Evolutionary conservation across 2,888 invertebrate genomes (phyloP).

Genomic region (Leucozona laternaria): DNA sequence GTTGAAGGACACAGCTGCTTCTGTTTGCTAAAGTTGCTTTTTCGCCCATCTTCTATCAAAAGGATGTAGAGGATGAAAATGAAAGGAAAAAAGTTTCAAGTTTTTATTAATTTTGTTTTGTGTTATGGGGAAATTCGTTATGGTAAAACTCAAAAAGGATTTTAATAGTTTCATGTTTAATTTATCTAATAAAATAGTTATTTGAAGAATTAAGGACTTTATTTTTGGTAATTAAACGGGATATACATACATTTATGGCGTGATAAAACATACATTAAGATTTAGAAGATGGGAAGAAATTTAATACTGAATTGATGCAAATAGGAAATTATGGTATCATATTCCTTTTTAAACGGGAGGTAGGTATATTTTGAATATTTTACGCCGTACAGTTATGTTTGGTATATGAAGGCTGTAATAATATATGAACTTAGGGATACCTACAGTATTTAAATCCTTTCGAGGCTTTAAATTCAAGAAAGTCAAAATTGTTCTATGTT

Average conservation of each 20-base stretch:
- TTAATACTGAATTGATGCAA: neutral
- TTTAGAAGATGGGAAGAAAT: neutral
- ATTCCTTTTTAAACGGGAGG: too few species aligned
- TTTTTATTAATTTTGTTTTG: neutral
- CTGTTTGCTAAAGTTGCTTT: too few species aligned
- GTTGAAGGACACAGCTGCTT: neutral
- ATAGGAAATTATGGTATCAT: too few species aligned
- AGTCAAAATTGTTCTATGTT: too few species aligned
- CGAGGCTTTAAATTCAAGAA: too few species aligned
- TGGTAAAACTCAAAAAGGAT: neutral
- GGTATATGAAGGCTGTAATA: too few species aligned
- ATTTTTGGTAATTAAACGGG: neutral
- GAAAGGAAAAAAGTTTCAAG: neutral
- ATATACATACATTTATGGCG: neutral
- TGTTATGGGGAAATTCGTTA: neutral
- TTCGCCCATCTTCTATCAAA: neutral
- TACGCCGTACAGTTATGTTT: too few species aligned
- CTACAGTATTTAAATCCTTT: too few species aligned
- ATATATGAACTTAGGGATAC: too few species aligned
- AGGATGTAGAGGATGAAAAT: neutral
- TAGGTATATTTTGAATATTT: too few species aligned
- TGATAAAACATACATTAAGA: neutral
- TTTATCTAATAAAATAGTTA: neutral
- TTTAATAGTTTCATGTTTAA: constrained; percentile 10
- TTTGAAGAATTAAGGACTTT: neutral